Evolutionary conservation across 2,113 vertebrate species (phyloP), one percentile per base, ranked within the genome.

Genomic region (Microcebus tavaratra): DNA sequence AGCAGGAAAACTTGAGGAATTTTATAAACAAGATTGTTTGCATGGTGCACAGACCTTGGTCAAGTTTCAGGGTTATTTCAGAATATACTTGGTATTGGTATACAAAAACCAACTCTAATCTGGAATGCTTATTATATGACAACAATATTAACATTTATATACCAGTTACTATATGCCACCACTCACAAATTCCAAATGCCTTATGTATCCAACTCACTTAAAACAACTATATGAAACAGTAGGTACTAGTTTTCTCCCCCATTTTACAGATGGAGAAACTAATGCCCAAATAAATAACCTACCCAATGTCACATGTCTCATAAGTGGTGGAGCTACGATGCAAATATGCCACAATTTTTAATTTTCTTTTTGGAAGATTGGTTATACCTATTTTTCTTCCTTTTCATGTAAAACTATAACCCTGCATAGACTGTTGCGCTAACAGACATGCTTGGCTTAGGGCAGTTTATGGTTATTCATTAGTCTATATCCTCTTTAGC

Each of bases 261-360:
- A 95, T 79, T 91, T 96, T 88, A 67, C 6, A 97, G 57, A 68
- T 95, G 53, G 83, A 63, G 45, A 91, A 91, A 91, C 48, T 36
- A 57, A 90, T 36, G 18, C 31, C 70, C 8, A 80, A 84, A 59
- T 45, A 80, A 75, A 81, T 59, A 48, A 76, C 31, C 39, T 34
- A 23, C 57, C 25, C 25, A 29, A 59, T 10, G 0, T 34, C 36
- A 80, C 45, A 85, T 7, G 2, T 31, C 7, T 80, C 78, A 34
- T 25, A 53, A 68, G 14, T 86, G 50, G 11, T 76, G 23, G 25
- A 55, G 48, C 23, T n/a, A 86, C 65, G 18, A 72, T 84, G 80
- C 25, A 63, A 92, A 90, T 15, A 36, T n/a, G 21, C 39, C 80
- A 34, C 23, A n/a, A 3, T 82, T 55, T 90, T 86, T 50, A 9